Evolutionary conservation across 1,140 invertebrate genomes (phyloP).

Genomic region (Triops longicaudatus): DNA sequence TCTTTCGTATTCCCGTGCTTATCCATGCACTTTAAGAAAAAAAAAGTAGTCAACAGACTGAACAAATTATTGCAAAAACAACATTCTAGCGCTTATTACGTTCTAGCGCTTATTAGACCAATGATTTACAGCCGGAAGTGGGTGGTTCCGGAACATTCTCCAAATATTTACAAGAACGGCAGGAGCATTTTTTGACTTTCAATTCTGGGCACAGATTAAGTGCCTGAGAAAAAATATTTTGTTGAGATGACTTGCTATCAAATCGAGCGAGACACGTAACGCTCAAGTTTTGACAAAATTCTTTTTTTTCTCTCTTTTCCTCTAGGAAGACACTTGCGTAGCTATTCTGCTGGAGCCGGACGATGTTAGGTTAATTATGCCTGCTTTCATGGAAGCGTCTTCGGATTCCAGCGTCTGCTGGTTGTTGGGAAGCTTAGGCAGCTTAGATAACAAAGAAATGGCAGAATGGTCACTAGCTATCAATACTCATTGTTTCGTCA

Average conservation of each 20-base stretch:
- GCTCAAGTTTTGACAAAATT: background rate
- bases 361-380: slow-evolving; percentile 14
- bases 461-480: slow-evolving; percentile 27
- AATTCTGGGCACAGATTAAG: background rate
- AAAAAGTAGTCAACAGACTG: background rate
- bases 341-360: slow-evolving; percentile 24
- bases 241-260: background rate
- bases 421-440: slow-evolving; percentile 27
- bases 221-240: background rate
- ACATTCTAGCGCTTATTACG: background rate
- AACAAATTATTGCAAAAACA: background rate
- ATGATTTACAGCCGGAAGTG: background rate
- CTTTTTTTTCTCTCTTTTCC: background rate
- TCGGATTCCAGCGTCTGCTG: slow-evolving; percentile 19
- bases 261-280: background rate
- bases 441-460: slow-evolving; percentile 7
- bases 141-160: background rate
- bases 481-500: slow-evolving; percentile 19
- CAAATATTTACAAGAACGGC: background rate
- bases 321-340: background rate
- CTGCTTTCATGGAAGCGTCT: slow-evolving; percentile 21
- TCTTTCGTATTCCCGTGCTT: background rate
- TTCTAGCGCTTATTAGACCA: background rate
- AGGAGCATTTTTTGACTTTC: background rate
- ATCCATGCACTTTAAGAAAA: background rate